Conservation (phyloP, 2,888 invertebrate species). For the Lasioglossum calceatum region DNA sequence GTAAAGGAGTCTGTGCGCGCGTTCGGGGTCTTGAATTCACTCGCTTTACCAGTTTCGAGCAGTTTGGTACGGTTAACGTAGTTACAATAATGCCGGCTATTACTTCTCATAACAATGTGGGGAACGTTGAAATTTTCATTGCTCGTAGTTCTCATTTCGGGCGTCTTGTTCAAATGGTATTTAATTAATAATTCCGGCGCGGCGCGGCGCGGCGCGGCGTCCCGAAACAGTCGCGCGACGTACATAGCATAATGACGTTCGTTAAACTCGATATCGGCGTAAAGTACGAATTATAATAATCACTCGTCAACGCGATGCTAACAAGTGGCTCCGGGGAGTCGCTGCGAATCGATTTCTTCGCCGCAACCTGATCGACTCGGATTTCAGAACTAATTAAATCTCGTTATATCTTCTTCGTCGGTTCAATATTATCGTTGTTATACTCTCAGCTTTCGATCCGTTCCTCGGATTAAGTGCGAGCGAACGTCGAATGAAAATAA, state of each 20-base stretch:
- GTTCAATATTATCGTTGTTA: neutral
- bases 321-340: neutral
- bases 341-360: neutral
- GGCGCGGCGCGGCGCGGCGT: neutral
- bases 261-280: conserved; percentile 30
- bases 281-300: conserved; percentile 35
- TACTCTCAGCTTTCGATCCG: neutral
- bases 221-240: conserved; percentile 1
- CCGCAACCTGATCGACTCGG: neutral
- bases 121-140: neutral
- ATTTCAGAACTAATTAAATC: neutral
- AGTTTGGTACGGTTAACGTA: neutral
- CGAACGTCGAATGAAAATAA: neutral
- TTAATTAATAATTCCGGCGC: conserved; percentile 41
- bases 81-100: neutral
- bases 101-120: neutral
- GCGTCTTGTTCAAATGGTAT: conserved; percentile 10
- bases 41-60: neutral
- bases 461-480: neutral
- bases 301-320: conserved; percentile 16
- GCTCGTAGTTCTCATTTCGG: neutral
- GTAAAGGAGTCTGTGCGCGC: neutral
- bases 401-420: neutral
- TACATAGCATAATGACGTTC: conserved; percentile 35
- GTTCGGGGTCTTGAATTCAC: neutral